phyloP scores from a whole-genome alignment of 1,140 invertebrate genomes.

The Rhysida immarginata region DNA sequence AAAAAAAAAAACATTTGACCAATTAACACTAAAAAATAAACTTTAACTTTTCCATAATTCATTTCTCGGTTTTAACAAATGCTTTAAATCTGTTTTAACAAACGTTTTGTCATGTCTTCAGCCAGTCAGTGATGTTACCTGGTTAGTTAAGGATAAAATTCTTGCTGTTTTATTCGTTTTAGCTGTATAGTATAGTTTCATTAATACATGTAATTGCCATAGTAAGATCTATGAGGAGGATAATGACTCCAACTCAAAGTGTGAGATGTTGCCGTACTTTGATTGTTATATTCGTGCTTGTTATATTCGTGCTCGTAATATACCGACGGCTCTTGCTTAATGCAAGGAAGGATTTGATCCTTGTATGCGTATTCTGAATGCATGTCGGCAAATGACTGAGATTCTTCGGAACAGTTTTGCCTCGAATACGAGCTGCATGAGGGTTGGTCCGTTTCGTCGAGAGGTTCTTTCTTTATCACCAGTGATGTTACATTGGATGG shows the following conservation, averaged over 20 bases:
- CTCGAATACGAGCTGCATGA: neutral
- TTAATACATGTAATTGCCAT: constrained; percentile 5
- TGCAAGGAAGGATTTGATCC: constrained; percentile 1
- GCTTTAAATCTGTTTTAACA: too few species aligned
- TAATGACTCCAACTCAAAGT: neutral
- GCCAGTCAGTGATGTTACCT: too few species aligned
- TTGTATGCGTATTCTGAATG: neutral
- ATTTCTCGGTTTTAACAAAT: too few species aligned
- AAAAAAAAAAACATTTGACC: too few species aligned
- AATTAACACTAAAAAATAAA: too few species aligned
- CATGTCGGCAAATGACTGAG: neutral
- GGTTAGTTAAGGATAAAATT: too few species aligned
- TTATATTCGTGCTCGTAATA: constrained; percentile 5
- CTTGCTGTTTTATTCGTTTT: too few species aligned
- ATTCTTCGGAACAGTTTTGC: neutral
- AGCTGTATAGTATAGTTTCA: neutral
- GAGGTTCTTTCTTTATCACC: neutral
- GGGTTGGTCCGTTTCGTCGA: neutral
- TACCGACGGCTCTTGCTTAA: constrained; percentile 1
- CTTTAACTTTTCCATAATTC: too few species aligned
- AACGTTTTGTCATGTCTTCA: too few species aligned
- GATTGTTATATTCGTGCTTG: neutral
- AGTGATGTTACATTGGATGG: neutral
- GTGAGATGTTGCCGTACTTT: neutral
- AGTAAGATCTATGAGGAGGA: neutral